Evolutionary conservation across 2,113 vertebrate genomes (phyloP).

Genomic region (Salvelinus sp.): DNA sequence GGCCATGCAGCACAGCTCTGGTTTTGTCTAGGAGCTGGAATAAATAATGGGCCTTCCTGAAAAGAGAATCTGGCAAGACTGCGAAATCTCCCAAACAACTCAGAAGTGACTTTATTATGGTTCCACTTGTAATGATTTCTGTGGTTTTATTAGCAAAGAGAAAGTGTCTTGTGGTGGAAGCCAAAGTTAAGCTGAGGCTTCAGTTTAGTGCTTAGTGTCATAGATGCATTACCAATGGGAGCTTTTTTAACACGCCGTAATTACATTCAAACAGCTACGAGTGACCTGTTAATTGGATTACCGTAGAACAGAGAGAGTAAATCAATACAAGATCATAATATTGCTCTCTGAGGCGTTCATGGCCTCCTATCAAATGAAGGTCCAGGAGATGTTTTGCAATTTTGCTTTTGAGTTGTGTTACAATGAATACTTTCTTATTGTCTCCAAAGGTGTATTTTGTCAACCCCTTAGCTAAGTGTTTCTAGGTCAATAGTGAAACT

Average conservation of each 20-base stretch:
- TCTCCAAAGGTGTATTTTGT: slow-evolving; percentile 28
- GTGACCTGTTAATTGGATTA: neutral
- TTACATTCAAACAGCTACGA: neutral
- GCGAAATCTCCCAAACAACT: neutral
- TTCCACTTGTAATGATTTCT: slow-evolving; percentile 28
- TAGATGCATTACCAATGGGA: neutral
- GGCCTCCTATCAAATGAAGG: neutral
- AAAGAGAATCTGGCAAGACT: slow-evolving; percentile 23
- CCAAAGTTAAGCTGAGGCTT: slow-evolving; percentile 1
- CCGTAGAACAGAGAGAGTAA: too few species aligned
- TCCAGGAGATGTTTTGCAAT: neutral
- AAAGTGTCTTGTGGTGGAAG: slow-evolving; percentile 4
- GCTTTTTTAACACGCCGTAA: neutral
- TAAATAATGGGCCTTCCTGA: slow-evolving; percentile 5
- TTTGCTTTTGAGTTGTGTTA: neutral
- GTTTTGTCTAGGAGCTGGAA: slow-evolving; percentile 4
- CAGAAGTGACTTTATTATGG: slow-evolving; percentile 1
- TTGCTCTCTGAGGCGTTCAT: neutral
- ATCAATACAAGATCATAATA: too few species aligned
- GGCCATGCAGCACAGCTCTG: neutral
- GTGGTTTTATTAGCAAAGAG: slow-evolving; percentile 14
- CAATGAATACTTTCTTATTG: neutral
- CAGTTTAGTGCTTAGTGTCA: neutral
- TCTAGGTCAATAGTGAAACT: slow-evolving; percentile 14
- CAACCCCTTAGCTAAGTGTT: slow-evolving; percentile 37